Percentiles rank a stretch among this genome's conserved stretches.
Evolutionary conservation across 2,888 invertebrate species (phyloP).

Genomic region (Ceratothoa steindachneri): DNA sequence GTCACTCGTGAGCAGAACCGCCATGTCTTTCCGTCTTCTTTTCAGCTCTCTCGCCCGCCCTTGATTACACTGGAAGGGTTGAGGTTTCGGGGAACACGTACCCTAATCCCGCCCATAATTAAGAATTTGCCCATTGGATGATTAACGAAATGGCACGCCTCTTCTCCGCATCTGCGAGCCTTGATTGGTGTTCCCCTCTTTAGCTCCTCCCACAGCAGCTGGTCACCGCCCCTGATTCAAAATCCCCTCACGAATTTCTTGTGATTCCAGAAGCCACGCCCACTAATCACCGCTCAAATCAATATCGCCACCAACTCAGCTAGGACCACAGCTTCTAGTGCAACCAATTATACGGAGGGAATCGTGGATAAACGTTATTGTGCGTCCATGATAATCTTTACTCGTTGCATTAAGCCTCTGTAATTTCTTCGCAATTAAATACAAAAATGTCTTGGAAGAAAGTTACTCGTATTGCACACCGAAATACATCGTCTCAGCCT

Average conservation of each 20-base stretch:
- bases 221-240: neutral
- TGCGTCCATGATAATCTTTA: neutral
- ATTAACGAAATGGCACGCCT: neutral
- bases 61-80: constrained; percentile 5
- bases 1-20: constrained; percentile 4
- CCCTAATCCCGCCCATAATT: constrained; percentile 12
- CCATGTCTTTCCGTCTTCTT: constrained; percentile 15
- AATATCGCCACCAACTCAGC: constrained; percentile 7
- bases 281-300: constrained; percentile 8
- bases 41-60: constrained; percentile 1
- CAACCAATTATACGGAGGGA: constrained; percentile 2
- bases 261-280: constrained; percentile 8
- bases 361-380: neutral
- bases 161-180: neutral
- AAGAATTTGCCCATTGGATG: constrained; percentile 10
- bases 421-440: neutral
- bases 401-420: neutral
- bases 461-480: too few species aligned
- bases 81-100: constrained; percentile 4
- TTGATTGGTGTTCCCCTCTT: neutral
- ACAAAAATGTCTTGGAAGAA: too few species aligned
- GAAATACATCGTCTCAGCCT: too few species aligned
- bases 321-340: constrained; percentile 6
- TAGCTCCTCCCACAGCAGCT: constrained; percentile 2
- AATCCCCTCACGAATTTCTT: constrained; percentile 10